Evolutionary conservation across 2,797 vertebrate species (phyloP), one percentile per base, ranked within the genome.

Genomic region (Pangasius larnaudii): DNA sequence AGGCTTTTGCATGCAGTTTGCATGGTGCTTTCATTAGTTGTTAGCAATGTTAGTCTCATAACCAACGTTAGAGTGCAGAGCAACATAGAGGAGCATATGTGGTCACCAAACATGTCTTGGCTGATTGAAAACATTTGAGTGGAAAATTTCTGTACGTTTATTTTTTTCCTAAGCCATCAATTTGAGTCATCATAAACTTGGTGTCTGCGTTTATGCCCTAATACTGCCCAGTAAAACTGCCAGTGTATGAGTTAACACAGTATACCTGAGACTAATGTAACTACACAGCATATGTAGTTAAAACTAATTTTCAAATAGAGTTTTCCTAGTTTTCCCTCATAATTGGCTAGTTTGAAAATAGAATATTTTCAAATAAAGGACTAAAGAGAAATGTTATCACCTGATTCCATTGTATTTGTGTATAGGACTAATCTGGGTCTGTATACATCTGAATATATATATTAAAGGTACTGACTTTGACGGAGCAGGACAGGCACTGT

Each of bases 21-120:
- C 85, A 86, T 86, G 75, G 33, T 56, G 33, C 46, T 84, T 84
- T 84, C 82, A 84, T 69, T 86, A 86, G 77, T 67, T 86, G 61
- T 65, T 67, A 53, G 75, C 77, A 78, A 69, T 67, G 85, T 80
- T 79, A 51, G 61, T 39, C 61, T 69, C 61, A 53, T 86, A 79
- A 80, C 61, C 85, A 67, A 80, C 59, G 22, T 86, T 67, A 69
- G 42, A 14, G 61, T 79, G 75, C 30, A 79, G 75, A 79, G 24
- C 61, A 69, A 79, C 33, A 80, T 86, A 42, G 46, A 86, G 75
- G 85, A 80, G 58, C 59, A 51, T 77, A 61, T 61, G 56, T 85
- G 84, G 71, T 69, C 46, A 0, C 16, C 82, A 65, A 53, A 69
- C n/a, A 69, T 84, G 63, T 84, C 82, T 53, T 84, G 82, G 82